Evolutionary conservation across 2,888 invertebrate species (phyloP).

Genomic region (Drosophila mayaguana): DNA sequence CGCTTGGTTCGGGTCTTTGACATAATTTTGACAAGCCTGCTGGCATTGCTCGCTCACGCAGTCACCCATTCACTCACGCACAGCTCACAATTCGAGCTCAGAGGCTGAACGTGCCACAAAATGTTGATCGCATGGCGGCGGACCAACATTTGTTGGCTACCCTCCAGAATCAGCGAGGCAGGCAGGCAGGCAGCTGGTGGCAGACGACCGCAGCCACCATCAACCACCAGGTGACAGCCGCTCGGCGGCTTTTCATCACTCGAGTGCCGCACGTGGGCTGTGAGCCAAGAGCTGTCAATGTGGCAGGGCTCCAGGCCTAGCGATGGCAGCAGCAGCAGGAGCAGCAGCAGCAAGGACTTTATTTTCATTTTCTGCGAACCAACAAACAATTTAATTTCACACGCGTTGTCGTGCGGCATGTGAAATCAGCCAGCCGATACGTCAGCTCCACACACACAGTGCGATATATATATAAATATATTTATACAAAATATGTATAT

Average conservation of each 20-base stretch:
- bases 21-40: conserved; percentile 9
- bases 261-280: conserved; percentile 11
- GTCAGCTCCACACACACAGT: conserved; percentile 23
- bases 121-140: conserved; percentile 35
- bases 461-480: background rate
- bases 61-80: conserved; percentile 19
- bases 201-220: conserved; percentile 40
- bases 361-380: conserved; percentile 74
- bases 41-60: background rate
- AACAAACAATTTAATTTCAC: conserved; percentile 80
- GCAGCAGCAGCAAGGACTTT: conserved; percentile 47
- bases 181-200: background rate
- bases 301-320: conserved; percentile 21
- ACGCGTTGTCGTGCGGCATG: conserved; percentile 80
- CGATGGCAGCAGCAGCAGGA: conserved; percentile 8
- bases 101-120: conserved; percentile 30
- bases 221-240: conserved; percentile 47
- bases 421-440: conserved; percentile 70
- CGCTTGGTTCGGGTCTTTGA: background rate
- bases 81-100: conserved; percentile 8
- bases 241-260: conserved; percentile 56
- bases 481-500: conserved; percentile 2
- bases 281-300: conserved; percentile 25
- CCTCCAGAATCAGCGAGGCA: background rate
- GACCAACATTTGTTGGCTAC: conserved; percentile 7